Base-by-base conservation (phyloP, 2,797 vertebrate genomes). In the Sibirionetta formosa region DNA sequence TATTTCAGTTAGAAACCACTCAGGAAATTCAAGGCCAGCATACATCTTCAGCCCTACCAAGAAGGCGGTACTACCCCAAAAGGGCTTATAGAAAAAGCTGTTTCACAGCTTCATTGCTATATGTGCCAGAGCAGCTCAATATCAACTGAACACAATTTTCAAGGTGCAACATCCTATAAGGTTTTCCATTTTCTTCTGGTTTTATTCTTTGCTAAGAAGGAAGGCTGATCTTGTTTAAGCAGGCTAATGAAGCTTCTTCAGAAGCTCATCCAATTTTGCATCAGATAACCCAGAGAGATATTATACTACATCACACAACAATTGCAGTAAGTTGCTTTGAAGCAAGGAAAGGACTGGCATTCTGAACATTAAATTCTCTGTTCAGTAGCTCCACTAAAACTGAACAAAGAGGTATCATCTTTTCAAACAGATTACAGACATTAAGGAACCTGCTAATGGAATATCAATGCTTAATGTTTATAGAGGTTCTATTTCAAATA, bases 71-170 rank as follows among this genome's bases (percentile, higher is more conserved):
- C 14, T 84, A 36, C 3, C 19, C 46, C 36, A 35, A 33, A 53
- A 44, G 8, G 23, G 5, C 51, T 64, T 10, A 4, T 36, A 46
- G 16, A 36, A 90, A 56, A 38, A 4, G 1, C 4, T 42, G 54
- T 7, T 20, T 58, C 11, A 1, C 1, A 0, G 5, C 2, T n/a
- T 66, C 3, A 3, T 26, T 60, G 23, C 58, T 20, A 18, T 27
- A 40, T 12, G 13, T 19, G 17, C 27, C 36, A 29, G 36, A 63
- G 27, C 36, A 31, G 20, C 38, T 31, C 38, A 20, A 40, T 40
- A 63, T 7, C 17, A 48, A 23, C 46, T 48, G 46, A 48, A 48
- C 46, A 48, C 22, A 24, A 48, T 48, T 24, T 31, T 40, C 36
- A 20, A 63, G 29, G 61, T 29, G 40, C 38, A 40, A 72, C 12